These are phyloP conservation scores for Oryzias celebensis DNA, from an alignment of 2,113 vertebrate species.

Conservation along the genomic window DNA sequence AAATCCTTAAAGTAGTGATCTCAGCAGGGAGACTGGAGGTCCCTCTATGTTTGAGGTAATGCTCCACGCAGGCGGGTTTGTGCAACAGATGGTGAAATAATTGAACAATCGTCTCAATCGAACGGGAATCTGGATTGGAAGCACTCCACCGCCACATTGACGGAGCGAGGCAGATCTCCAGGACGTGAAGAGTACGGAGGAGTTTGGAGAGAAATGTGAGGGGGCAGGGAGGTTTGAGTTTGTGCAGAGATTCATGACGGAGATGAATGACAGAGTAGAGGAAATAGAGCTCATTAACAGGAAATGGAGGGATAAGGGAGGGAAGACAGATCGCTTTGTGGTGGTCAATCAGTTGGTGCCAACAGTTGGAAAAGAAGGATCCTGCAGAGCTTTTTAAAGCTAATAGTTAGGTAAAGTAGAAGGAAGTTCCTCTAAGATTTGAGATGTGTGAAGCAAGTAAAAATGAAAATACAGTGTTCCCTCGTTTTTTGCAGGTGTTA, in stretches of 20 bases:
- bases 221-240: not conserved
- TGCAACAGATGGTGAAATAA: constrained; percentile 65
- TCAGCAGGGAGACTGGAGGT: constrained; percentile 29
- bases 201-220: not conserved
- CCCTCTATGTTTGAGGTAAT: constrained; percentile 44
- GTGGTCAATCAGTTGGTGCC: constrained; percentile 30
- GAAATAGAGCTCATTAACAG: constrained; percentile 49
- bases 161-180: constrained; percentile 28
- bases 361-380: constrained; percentile 35
- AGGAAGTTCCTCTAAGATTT: constrained; percentile 34
- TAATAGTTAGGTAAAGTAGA: constrained; percentile 15
- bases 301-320: constrained; percentile 35
- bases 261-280: constrained; percentile 4
- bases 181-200: constrained; percentile 9
- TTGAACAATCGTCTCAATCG: constrained; percentile 62
- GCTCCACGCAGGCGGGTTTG: constrained; percentile 15
- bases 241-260: not conserved
- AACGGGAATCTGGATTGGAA: constrained; percentile 40
- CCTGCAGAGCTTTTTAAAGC: constrained; percentile 18
- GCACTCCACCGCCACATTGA: constrained; percentile 28
- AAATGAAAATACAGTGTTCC: not conserved
- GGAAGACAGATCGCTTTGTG: constrained; percentile 37
- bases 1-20: constrained; percentile 43
- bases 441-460: not conserved
- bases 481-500: constrained; percentile 1